phyloP scores from a whole-genome alignment of 1,140 invertebrate species.

The Belonocnema kinseyi region DNA sequence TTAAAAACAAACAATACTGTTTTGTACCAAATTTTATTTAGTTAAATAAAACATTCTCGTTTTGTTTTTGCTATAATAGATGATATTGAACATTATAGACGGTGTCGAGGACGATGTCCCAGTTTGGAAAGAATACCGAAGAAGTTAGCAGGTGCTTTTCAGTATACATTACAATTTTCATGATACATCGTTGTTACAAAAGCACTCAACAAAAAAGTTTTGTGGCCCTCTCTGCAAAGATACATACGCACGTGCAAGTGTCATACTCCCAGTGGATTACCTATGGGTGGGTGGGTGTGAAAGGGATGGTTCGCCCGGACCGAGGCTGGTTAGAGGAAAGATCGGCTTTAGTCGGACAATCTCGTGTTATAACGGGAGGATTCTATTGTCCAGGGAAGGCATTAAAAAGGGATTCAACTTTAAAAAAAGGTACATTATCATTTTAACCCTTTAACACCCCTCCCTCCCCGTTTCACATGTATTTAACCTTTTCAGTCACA shows the following conservation, averaged over 20 bases:
- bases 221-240: background rate
- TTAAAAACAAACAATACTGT: too few relatives aligned
- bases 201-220: conserved; percentile 8
- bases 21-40: too few relatives aligned
- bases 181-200: conserved; percentile 28
- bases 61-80: too few relatives aligned
- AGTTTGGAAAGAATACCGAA: background rate
- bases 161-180: conserved; percentile 31
- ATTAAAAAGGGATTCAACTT: background rate
- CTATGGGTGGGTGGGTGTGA: background rate
- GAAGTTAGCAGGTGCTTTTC: conserved; percentile 18
- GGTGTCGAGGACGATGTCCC: background rate
- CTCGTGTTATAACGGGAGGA: background rate
- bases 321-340: background rate
- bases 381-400: background rate
- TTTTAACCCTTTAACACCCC: too few relatives aligned
- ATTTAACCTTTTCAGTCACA: too few relatives aligned
- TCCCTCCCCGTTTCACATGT: too few relatives aligned
- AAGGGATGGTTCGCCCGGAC: background rate
- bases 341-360: background rate
- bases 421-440: background rate
- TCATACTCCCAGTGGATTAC: background rate
- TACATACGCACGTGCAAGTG: background rate
- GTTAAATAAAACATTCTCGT: too few relatives aligned
- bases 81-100: background rate